Percentiles rank a stretch among this genome's conserved stretches.
phyloP scores from a whole-genome alignment of 1,140 invertebrate species.

The Habropoda laboriosa region DNA sequence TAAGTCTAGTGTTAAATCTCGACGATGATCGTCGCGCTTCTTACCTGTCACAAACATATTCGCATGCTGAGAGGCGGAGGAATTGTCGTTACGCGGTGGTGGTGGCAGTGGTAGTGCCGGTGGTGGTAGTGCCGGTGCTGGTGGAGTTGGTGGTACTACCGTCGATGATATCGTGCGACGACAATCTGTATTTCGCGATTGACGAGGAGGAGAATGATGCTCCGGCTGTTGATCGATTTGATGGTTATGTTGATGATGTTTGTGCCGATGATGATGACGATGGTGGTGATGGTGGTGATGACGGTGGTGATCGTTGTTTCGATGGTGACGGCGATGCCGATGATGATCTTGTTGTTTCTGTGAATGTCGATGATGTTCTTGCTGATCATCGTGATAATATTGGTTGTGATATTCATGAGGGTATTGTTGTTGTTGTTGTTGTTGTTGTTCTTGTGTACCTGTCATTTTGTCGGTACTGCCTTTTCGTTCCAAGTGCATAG shows the following conservation, averaged over 20 bases:
- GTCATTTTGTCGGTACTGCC: conserved; percentile 61
- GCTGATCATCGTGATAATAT: conserved; percentile 29
- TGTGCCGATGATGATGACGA: not conserved
- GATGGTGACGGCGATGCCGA: conserved; percentile 52
- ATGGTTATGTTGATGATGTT: not conserved
- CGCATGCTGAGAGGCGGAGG: not conserved
- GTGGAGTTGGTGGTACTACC: no score
- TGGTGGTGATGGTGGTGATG: conserved; percentile 12
- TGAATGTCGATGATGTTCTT: conserved; percentile 20
- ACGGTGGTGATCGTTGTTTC: conserved; percentile 9
- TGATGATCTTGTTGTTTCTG: conserved; percentile 49
- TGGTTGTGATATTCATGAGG: conserved; percentile 9
- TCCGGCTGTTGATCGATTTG: not conserved
- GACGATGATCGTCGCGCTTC: not conserved
- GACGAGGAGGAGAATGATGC: not conserved
- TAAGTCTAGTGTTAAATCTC: not conserved
- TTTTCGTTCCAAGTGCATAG: conserved; percentile 69
- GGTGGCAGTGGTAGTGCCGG: no score
- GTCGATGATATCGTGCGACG: not conserved
- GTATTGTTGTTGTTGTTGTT: conserved; percentile 30
- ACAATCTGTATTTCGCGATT: conserved; percentile 3
- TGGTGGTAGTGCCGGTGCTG: no score
- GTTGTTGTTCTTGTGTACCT: conserved; percentile 56
- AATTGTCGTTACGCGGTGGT: not conserved
- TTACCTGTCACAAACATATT: conserved; percentile 66